Percentiles rank a stretch among this genome's conserved stretches.
phyloP scores from a whole-genome alignment of 2,888 invertebrate species.

The Cyclophora albipunctata region DNA sequence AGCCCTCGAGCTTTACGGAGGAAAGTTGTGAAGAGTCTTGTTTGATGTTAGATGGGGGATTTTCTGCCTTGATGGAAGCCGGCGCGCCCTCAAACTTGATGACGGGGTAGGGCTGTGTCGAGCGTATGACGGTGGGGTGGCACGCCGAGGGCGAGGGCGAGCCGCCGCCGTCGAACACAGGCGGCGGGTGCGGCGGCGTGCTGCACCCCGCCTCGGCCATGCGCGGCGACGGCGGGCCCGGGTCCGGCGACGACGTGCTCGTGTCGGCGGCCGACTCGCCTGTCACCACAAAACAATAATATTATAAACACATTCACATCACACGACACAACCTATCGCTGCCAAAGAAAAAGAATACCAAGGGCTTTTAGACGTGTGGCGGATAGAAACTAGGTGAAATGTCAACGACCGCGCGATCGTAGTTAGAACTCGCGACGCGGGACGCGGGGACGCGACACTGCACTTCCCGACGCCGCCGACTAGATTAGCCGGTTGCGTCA shows the following conservation, averaged over 20 bases:
- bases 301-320: not conserved
- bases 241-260: slow-evolving; percentile 93
- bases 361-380: slow-evolving; percentile 57
- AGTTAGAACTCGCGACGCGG: slow-evolving; percentile 61
- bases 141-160: slow-evolving; percentile 56
- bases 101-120: slow-evolving; percentile 75
- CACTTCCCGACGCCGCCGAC: slow-evolving; percentile 74
- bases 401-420: slow-evolving; percentile 70
- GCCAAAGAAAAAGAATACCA: slow-evolving; percentile 54
- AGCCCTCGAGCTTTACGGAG: slow-evolving; percentile 66
- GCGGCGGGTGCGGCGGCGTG: slow-evolving; percentile 76
- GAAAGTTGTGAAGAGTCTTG: slow-evolving; percentile 51
- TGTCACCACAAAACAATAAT: slow-evolving; percentile 54
- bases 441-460: slow-evolving; percentile 73
- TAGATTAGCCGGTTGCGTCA: slow-evolving; percentile 75
- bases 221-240: slow-evolving; percentile 89
- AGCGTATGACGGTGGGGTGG: slow-evolving; percentile 73
- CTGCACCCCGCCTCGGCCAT: slow-evolving; percentile 80
- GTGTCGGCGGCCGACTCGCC: slow-evolving; percentile 95
- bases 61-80: slow-evolving; percentile 48
- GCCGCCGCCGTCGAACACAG: slow-evolving; percentile 69
- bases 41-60: slow-evolving; percentile 40
- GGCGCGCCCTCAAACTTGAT: slow-evolving; percentile 75
- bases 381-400: slow-evolving; percentile 75
- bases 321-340: slow-evolving; percentile 27